Base-by-base conservation (phyloP, 2,888 invertebrate genomes). In the Clistopyga incitator region DNA sequence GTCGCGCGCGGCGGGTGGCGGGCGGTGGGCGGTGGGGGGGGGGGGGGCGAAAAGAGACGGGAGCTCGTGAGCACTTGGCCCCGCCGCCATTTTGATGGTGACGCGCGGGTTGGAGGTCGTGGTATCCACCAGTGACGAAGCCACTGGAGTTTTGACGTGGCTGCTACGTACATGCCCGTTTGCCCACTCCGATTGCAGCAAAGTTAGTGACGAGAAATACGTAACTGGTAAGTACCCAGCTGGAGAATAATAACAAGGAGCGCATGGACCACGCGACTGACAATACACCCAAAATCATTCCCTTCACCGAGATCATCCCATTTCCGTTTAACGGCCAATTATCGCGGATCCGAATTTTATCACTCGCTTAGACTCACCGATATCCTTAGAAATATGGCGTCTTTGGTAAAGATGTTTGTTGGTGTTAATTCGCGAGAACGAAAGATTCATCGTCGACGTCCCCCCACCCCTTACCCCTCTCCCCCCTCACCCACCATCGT, bases 131-230 rank as follows among this genome's bases (percentile, higher is more conserved):
- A 96, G 96, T 96, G 96, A 96, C 96, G 96, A 96, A 94, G 96
- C 96, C 95, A 96, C 95, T 96, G 96, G 96, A 95, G 96, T 96
- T 96, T 97, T 97, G 97, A 97, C 97, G 97, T 97, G 96, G 96
- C 96, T 96, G 95, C 96, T 97, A 97, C 97, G 97, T 97, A 97
- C 96, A 95, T 96, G 96, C 96, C 95, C 96, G 95, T 96, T 97
- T 97, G 96, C 97, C 97, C 97, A 97, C 96, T 97, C 97, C 96
- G 96, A 96, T 96, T 96, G 96, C 97, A 96, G 97, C 96, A 97
- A 96, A 97, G 95, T 96, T 96, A 96, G 97, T 97, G 97, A 97
- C 97, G 97, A 97, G 96, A 96, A 97, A 97, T 97, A 97, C 97
- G 97, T 97, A 97, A 97, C 97, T 96, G 96, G 96, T 96, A 96